phyloP scores from a whole-genome alignment of 2,888 invertebrate genomes.

The Cacoxenus indagator region DNA sequence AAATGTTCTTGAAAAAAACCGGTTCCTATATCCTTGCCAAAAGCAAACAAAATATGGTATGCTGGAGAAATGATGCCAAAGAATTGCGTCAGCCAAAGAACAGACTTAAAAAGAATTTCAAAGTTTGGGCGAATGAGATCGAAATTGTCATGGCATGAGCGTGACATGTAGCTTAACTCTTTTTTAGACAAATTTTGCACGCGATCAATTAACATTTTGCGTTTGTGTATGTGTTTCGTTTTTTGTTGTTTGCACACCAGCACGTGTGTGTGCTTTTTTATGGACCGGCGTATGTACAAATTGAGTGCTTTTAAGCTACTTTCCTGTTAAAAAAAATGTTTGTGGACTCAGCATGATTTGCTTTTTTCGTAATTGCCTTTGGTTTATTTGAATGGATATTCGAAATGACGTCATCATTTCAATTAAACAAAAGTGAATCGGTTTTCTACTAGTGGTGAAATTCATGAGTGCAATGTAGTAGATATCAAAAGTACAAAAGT shows the following conservation, averaged over 20 bases:
- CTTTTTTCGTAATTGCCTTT: neutral
- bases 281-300: neutral
- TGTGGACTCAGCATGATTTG: constrained; percentile 1
- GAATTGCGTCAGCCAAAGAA: neutral
- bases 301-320: neutral
- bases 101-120: neutral
- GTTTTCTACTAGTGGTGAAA: neutral
- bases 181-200: too few relatives aligned
- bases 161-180: too few relatives aligned
- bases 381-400: neutral
- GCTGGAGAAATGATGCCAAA: neutral
- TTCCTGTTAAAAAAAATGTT: neutral
- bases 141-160: neutral
- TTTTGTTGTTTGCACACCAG: too few relatives aligned
- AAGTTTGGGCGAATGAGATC: neutral
- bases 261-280: neutral
- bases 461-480: neutral
- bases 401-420: neutral
- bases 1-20: too few relatives aligned
- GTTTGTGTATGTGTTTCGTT: too few relatives aligned
- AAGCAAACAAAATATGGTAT: neutral
- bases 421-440: neutral
- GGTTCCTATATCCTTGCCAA: neutral
- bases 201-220: too few relatives aligned
- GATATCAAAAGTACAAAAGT: neutral